phyloP scores from a whole-genome alignment of 2,888 invertebrate genomes.

The Microctonus aethiopoides region DNA sequence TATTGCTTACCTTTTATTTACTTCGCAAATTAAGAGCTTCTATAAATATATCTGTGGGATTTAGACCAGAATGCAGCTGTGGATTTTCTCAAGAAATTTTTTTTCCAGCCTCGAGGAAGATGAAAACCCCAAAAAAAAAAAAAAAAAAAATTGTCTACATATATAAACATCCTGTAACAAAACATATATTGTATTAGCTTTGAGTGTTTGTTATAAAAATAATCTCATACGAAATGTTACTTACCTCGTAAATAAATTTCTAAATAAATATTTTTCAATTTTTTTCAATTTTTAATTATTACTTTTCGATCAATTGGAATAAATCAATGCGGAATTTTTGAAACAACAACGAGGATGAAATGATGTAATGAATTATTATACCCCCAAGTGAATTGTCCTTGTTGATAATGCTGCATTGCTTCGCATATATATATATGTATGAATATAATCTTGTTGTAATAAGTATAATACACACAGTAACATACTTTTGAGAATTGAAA shows the following conservation, averaged over 20 bases:
- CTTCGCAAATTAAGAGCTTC: background rate
- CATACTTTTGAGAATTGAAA: conserved; percentile 14
- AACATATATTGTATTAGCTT: background rate
- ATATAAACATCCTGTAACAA: background rate
- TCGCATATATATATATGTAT: no score
- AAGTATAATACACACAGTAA: conserved; percentile 10
- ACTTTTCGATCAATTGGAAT: no score
- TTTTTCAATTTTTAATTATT: no score
- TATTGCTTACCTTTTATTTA: background rate
- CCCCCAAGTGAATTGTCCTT: background rate
- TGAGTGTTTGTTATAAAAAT: background rate
- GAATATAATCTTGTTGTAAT: background rate
- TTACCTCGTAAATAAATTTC: background rate
- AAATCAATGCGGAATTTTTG: no score
- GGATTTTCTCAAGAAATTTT: background rate
- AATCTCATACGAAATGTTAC: background rate
- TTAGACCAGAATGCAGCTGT: background rate
- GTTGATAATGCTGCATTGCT: background rate
- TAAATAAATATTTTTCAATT: no score
- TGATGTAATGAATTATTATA: background rate
- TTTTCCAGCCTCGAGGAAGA: background rate
- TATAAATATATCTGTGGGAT: no score
- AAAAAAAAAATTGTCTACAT: background rate
- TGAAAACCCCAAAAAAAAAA: no score
- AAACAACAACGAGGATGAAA: background rate